Conservation (phyloP, 2,113 vertebrate species). For the Delphinus delphis region DNA sequence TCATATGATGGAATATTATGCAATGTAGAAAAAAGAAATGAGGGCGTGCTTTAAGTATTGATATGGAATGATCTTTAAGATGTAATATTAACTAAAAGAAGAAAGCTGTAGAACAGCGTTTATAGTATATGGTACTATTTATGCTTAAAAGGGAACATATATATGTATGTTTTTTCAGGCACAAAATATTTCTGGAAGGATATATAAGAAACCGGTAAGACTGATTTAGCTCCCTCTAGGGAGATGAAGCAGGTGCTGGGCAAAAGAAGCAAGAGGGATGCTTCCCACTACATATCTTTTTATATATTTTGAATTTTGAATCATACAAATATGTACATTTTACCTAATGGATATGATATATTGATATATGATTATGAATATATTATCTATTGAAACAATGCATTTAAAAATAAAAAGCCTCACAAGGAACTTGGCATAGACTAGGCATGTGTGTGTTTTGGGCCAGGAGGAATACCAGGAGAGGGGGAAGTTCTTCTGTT, state of each 20-base stretch:
- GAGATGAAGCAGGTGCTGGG: background rate
- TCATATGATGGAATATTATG: background rate
- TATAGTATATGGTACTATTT: background rate
- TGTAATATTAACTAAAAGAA: conserved; percentile 3
- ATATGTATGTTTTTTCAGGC: background rate
- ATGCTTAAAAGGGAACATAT: conserved; percentile 10
- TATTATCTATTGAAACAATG: conserved; percentile 5
- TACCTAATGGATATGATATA: background rate
- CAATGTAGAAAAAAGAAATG: background rate
- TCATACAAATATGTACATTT: background rate
- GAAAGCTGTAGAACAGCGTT: background rate
- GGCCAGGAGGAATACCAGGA: background rate
- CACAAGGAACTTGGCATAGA: background rate
- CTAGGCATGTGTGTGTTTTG: background rate
- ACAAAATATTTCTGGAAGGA: conserved; percentile 39
- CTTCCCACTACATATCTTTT: background rate
- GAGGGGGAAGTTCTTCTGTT: background rate
- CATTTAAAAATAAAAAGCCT: conserved; percentile 24
- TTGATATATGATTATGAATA: background rate
- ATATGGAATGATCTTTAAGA: background rate
- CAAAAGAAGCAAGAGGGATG: background rate
- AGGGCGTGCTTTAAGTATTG: background rate
- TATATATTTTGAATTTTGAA: conserved; percentile 6
- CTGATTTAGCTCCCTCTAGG: background rate
- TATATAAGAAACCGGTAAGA: background rate